A percentile compares a stretch with the other conserved stretches of the same genome.
Conservation (phyloP, 2,888 invertebrate genomes). For the Luperina nickerlii region DNA sequence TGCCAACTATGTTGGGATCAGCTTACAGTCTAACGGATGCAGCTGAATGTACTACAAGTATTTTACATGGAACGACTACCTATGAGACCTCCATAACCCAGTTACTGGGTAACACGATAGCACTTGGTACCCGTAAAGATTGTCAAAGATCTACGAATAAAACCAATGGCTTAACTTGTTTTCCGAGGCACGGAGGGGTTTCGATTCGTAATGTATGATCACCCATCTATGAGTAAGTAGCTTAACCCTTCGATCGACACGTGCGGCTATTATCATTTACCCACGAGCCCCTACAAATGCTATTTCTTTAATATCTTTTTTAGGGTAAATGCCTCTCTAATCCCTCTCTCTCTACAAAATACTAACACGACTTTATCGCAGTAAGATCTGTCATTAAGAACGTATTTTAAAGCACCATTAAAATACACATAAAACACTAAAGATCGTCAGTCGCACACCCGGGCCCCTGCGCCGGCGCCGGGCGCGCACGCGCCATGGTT, state of each 20-base stretch:
- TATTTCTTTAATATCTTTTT: background rate
- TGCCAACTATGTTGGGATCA: no score
- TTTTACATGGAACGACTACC: no score
- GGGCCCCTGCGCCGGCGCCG: conserved; percentile 40
- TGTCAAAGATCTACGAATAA: background rate
- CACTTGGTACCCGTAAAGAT: background rate
- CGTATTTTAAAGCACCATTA: background rate
- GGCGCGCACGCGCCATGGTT: conserved; percentile 65
- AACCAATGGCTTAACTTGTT: background rate
- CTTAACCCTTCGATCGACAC: background rate
- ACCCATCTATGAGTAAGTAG: background rate
- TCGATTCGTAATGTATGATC: background rate
- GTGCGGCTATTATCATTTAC: background rate
- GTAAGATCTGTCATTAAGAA: background rate
- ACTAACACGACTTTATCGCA: background rate
- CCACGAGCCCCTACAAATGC: background rate
- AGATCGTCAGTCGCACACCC: conserved; percentile 4
- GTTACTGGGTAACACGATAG: background rate
- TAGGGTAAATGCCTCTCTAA: background rate
- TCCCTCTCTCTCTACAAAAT: background rate
- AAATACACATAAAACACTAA: conserved; percentile 5
- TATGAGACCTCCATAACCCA: background rate
- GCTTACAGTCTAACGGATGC: no score
- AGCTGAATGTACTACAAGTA: no score
- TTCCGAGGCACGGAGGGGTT: background rate